These are phyloP conservation scores for Hemibagrus guttatus DNA, from an alignment of 2,797 vertebrate genomes.

Conservation along the genomic window DNA sequence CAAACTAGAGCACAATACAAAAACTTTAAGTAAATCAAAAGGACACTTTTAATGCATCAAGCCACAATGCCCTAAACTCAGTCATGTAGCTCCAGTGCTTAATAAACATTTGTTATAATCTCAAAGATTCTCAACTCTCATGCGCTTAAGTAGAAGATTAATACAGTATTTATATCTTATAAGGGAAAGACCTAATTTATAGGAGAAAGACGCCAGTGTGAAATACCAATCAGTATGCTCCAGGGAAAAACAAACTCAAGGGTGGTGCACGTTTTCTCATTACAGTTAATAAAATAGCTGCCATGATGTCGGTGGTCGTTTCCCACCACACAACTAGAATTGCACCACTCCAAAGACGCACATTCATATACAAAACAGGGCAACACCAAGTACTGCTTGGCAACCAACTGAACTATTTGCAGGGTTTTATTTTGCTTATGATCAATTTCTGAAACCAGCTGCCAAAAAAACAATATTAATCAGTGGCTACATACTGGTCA, in stretches of 20 bases:
- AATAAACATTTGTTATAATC: not conserved
- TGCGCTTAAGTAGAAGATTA: not conserved
- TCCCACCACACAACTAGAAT: not conserved
- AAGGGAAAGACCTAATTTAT: not conserved
- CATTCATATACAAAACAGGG: not conserved
- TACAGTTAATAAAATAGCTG: constrained; percentile 38
- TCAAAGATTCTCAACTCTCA: not conserved
- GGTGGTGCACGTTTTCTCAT: not conserved
- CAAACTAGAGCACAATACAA: constrained; percentile 42
- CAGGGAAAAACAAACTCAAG: not conserved
- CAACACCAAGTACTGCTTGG: not conserved
- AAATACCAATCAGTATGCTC: not conserved
- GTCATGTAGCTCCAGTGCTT: not conserved
- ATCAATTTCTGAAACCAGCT: not conserved
- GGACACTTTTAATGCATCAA: constrained; percentile 12
- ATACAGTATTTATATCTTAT: not conserved
- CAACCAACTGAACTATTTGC: not conserved
- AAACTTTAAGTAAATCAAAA: constrained; percentile 26
- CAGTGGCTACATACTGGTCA: not conserved
- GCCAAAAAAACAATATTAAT: not conserved
- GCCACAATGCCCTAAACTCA: constrained; percentile 2
- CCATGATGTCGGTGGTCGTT: constrained; percentile 1
- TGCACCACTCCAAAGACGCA: not conserved
- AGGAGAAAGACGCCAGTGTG: not conserved
- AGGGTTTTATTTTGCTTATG: not conserved